Evolutionary conservation across 2,797 vertebrate species (phyloP).

Genomic region (Cossypha heuglini): DNA sequence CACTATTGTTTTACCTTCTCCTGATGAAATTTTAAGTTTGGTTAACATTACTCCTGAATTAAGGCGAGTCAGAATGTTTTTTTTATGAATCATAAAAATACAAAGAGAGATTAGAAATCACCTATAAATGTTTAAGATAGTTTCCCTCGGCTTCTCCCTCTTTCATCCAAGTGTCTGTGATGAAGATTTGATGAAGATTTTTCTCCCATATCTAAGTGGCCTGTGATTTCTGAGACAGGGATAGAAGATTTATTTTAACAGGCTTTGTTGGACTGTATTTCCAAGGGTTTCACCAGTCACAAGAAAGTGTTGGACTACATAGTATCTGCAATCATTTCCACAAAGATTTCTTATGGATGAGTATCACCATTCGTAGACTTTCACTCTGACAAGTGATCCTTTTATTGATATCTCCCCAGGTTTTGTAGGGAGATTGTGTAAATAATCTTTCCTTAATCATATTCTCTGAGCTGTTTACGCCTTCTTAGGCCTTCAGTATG

Average conservation of each 20-base stretch:
- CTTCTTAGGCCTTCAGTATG: background rate
- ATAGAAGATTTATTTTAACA: background rate
- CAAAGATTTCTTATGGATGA: background rate
- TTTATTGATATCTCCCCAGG: background rate
- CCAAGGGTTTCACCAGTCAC: background rate
- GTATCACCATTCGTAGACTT: fast-evolving
- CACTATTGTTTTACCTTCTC: background rate
- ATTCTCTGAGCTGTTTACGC: background rate
- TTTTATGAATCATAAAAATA: background rate
- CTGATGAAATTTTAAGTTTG: background rate
- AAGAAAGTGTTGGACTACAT: background rate
- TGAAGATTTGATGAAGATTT: background rate
- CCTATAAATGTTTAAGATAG: background rate
- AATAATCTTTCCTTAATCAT: background rate
- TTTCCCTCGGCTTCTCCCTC: background rate
- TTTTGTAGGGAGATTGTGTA: background rate
- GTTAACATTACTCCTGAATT: background rate
- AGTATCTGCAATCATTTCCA: background rate
- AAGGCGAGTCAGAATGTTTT: background rate
- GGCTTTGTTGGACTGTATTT: background rate
- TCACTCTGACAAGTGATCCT: background rate
- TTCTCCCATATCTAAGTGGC: background rate
- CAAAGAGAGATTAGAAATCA: background rate
- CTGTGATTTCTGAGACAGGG: background rate
- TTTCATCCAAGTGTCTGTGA: background rate